A percentile compares a stretch with the other conserved stretches of the same genome.
Conservation (phyloP, 53 echinoderm and acorn worm genomes). For the Paracentrotus lividus region DNA sequence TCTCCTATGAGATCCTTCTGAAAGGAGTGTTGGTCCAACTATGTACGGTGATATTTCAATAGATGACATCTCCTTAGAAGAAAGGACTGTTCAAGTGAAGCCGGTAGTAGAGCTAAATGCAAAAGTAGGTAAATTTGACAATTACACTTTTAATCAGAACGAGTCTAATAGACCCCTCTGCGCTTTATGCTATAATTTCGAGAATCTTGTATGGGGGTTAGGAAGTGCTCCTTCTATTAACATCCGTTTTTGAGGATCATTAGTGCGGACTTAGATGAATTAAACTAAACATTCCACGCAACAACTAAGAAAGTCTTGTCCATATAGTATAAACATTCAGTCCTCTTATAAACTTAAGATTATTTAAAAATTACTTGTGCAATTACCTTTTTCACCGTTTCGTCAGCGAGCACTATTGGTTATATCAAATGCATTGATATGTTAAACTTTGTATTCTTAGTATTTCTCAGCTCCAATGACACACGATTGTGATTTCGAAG, state of each 20-base stretch:
- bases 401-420: background rate
- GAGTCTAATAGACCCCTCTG: too few species aligned
- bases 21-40: conserved; percentile 74
- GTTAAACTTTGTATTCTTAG: background rate
- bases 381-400: too few species aligned
- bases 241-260: too few species aligned
- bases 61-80: conserved; percentile 76
- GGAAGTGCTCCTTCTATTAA: too few species aligned
- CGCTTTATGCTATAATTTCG: too few species aligned
- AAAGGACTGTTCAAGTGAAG: conserved; percentile 49
- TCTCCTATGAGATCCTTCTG: conserved; percentile 79
- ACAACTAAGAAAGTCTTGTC: too few species aligned
- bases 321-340: background rate
- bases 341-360: too few species aligned
- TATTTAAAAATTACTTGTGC: too few species aligned
- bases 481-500: conserved; percentile 39
- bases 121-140: background rate
- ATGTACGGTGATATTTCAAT: conserved; percentile 83
- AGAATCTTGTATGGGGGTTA: too few species aligned
- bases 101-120: background rate
- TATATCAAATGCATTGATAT: background rate
- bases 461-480: conserved; percentile 63
- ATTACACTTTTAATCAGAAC: background rate
- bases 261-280: too few species aligned
- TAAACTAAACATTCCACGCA: too few species aligned